Evolutionary conservation across 2,888 invertebrate genomes (phyloP), one percentile per base, ranked within the genome.

Genomic region (Folsomia manolachei): DNA sequence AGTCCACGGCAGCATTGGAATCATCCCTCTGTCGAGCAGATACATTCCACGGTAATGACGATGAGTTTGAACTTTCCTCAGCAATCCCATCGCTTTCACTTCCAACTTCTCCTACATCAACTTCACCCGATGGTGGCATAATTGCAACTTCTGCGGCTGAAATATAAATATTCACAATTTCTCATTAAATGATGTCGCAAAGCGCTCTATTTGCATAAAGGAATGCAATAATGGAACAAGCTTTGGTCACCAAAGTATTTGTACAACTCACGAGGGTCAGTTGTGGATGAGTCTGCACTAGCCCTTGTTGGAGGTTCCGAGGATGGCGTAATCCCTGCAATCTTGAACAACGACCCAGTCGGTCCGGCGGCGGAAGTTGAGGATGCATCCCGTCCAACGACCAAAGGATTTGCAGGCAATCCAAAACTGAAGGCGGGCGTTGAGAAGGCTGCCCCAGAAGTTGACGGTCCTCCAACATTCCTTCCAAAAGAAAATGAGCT

Each of bases 1-100:
- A 21, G 56, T 18, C 56, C 21, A 21, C 56, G n/a, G n/a, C n/a
- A 14, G 56, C 21, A n/a, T 56, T 67, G 19, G 67, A 67, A 60
- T 67, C 67, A 23, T 26, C 67, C 24, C 53, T 19, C 19, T 66
- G 51, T 53, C 67, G 23, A 18, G 66, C 39, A 2, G 52, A 52
- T 18, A 66, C 66, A 67, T 67, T 67, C 67, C 67, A 67, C 2
- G 67, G 67, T 14, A 67, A 23, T 1, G 67, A 67, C 7, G 67
- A 67, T n/a, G 67, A 67, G 25, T 67, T 67, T 14, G 67, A 67
- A 60, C 67, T 67, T 27, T 67, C 67, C 24, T 67, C 67, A 24
- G 67, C 39, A 11, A 67, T 27, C 18, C 53, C 67, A 52, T 67
- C 67, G 23, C 66, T 66, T 23, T 66, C 66, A 21, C 66, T 52